Evolutionary conservation across 1,140 invertebrate species (phyloP), one percentile per base, ranked within the genome.

Genomic region (Drosophila grimshawi): DNA sequence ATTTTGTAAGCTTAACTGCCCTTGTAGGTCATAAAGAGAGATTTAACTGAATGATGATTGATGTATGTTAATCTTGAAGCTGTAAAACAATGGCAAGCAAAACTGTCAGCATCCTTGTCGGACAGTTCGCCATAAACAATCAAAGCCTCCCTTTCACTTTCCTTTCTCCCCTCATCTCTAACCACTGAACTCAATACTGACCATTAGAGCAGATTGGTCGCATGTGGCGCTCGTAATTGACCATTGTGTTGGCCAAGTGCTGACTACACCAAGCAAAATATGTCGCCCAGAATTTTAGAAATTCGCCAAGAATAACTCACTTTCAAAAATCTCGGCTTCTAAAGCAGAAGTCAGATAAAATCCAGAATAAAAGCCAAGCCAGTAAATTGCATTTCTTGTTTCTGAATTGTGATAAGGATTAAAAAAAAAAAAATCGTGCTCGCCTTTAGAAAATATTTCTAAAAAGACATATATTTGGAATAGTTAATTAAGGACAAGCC

Each of bases 31-130:
- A 70, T 65, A 61, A 35, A 46, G 30, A 29, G 35, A 11, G 4
- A 33, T 49, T 61, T 29, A 2, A 49, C 32, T 37, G 33, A 2
- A 43, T 35, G 35, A 43, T 68, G 57, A 69, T 73, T 73, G 62
- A 63, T 77, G 52, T 41, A 11, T 39, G 6, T 33, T 61, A 61
- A 73, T 67, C 33, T 46, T 43, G 46, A 43, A 29, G n/a, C 43
- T 46, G 51, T 69, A 46, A 62, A 69, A 74, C 71, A 74, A 74
- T 68, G 62, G 71, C 71, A 8, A 64, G 65, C 63, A 86, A 78
- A 86, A 78, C 73, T 86, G 69, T 76, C 82, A 73, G 46, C 81
- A 53, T 67, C 64, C 67, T 62, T 46, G 19, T 30, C 59, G 68
- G 70, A 67, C 72, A 49, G 32, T 67, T 55, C 41, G 4, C 49